phyloP scores from a whole-genome alignment of 2,797 vertebrate genomes.

The Salmo trutta region DNA sequence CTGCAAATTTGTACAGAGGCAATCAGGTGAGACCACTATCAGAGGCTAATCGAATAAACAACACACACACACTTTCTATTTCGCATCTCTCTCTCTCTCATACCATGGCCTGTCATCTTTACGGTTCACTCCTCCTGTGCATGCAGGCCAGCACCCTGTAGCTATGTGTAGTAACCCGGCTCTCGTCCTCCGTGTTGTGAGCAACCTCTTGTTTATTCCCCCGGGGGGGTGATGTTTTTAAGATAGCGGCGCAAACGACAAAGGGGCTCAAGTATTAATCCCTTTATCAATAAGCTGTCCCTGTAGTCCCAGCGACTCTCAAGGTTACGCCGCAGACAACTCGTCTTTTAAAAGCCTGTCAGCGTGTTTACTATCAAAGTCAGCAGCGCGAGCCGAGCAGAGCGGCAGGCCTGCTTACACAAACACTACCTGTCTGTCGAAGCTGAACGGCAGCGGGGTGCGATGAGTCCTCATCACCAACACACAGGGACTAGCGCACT shows the following conservation, averaged over 20 bases:
- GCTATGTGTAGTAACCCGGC: slow-evolving; percentile 13
- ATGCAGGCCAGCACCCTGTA: slow-evolving; percentile 15
- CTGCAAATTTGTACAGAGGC: too few species aligned
- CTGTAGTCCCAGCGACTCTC: slow-evolving; percentile 53
- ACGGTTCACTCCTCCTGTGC: slow-evolving; percentile 2
- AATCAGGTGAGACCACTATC: too few species aligned
- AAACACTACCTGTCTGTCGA: not conserved
- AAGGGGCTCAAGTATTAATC: slow-evolving; percentile 55
- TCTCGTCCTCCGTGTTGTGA: not conserved
- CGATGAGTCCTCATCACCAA: not conserved
- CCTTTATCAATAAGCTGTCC: slow-evolving; percentile 48
- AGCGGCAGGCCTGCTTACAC: not conserved
- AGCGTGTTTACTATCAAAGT: slow-evolving; percentile 73
- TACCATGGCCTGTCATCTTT: not conserved
- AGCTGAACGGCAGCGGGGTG: not conserved
- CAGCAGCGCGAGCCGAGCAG: slow-evolving; percentile 45
- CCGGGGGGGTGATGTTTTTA: slow-evolving; percentile 20
- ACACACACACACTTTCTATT: not conserved
- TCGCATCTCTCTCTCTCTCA: not conserved
- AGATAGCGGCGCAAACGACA: slow-evolving; percentile 1
- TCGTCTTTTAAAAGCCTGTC: slow-evolving; percentile 78
- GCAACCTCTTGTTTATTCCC: slow-evolving; percentile 1
- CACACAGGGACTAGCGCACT: not conserved
- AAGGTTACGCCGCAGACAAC: slow-evolving; percentile 74
- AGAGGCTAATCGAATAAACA: not conserved